Evolutionary conservation across 2,797 vertebrate species (phyloP).

Genomic region (Oryzias dopingdopingensis): DNA sequence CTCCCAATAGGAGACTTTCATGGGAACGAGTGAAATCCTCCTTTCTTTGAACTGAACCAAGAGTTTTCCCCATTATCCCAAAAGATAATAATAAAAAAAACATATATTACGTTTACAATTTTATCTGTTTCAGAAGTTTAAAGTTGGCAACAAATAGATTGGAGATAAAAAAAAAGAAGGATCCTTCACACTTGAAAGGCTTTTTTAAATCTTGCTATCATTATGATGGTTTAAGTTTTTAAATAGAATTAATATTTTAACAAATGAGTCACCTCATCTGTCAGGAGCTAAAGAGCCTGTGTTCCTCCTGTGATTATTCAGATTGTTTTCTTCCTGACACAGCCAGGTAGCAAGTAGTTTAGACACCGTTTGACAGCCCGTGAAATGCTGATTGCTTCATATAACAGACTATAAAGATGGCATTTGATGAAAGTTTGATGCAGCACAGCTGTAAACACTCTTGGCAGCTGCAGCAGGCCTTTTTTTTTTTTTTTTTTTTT

Average conservation of each 20-base stretch:
- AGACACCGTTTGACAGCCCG: slow-evolving; percentile 81
- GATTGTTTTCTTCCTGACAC: slow-evolving; percentile 73
- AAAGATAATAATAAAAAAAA: slow-evolving; percentile 25
- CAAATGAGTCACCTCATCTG: slow-evolving; percentile 70
- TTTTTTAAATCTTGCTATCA: slow-evolving; percentile 77
- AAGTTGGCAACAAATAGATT: slow-evolving; percentile 67
- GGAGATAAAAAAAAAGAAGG: slow-evolving; percentile 52
- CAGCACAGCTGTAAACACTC: slow-evolving; percentile 80
- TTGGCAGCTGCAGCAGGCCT: slow-evolving; percentile 76
- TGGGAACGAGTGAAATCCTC: slow-evolving; percentile 72
- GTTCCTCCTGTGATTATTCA: slow-evolving; percentile 62
- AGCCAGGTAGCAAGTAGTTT: slow-evolving; percentile 80
- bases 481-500: slow-evolving; percentile 52
- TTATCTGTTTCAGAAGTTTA: slow-evolving; percentile 66
- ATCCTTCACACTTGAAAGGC: slow-evolving; percentile 81
- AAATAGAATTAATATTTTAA: slow-evolving; percentile 82
- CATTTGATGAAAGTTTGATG: slow-evolving; percentile 86
- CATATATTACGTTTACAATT: slow-evolving; percentile 61
- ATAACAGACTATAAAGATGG: slow-evolving; percentile 83
- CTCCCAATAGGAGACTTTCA: slow-evolving; percentile 61
- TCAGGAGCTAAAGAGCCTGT: slow-evolving; percentile 74
- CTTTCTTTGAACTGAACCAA: slow-evolving; percentile 57
- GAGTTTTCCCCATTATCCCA: slow-evolving; percentile 34
- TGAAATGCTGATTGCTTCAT: slow-evolving; percentile 85
- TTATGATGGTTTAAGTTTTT: slow-evolving; percentile 79